Evolutionary conservation across 2,113 vertebrate species (phyloP).

Genomic region (Symphodus melops): DNA sequence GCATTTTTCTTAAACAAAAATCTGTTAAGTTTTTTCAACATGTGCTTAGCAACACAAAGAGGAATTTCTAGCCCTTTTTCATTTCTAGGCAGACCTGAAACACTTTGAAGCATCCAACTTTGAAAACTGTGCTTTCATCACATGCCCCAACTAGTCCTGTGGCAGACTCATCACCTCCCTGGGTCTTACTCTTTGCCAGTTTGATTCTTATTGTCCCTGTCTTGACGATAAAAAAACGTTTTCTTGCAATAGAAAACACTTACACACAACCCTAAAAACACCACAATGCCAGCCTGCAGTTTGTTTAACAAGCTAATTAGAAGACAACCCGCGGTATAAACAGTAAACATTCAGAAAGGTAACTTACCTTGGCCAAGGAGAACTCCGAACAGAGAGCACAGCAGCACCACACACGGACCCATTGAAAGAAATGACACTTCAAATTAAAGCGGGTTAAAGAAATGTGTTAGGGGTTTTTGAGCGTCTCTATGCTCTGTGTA

Average conservation of each 20-base stretch:
- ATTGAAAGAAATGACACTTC: constrained; percentile 53
- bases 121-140: constrained; percentile 40
- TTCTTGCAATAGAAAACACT: neutral
- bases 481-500: neutral
- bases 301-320: neutral
- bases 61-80: neutral
- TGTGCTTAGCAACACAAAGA: too few relatives aligned
- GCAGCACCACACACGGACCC: constrained; percentile 68
- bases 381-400: constrained; percentile 74
- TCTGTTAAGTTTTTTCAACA: too few relatives aligned
- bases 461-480: neutral
- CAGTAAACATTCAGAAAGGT: constrained; percentile 8
- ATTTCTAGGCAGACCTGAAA: constrained; percentile 8
- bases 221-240: neutral
- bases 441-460: neutral
- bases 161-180: constrained; percentile 46
- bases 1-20: too few relatives aligned
- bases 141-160: constrained; percentile 65
- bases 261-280: neutral
- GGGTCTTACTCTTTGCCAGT: constrained; percentile 21
- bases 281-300: too few relatives aligned
- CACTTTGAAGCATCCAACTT: constrained; percentile 40
- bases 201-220: neutral
- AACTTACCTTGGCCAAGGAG: constrained; percentile 81
- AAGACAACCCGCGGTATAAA: neutral